These are phyloP conservation scores for Ateles fusciceps DNA, from an alignment of 2,797 vertebrate species.

Conservation along the genomic window DNA sequence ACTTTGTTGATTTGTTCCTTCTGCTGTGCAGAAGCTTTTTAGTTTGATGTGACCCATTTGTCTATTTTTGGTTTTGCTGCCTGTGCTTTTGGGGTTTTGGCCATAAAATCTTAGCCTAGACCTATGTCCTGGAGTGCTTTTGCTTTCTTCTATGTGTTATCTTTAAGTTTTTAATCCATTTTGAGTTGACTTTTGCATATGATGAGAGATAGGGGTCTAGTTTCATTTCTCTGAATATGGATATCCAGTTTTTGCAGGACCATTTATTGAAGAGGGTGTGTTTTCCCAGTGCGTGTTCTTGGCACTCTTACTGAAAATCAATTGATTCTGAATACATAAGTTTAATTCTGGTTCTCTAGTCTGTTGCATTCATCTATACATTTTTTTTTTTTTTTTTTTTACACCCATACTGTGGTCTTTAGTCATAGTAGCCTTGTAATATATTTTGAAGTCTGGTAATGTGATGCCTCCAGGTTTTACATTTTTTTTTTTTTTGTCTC, in stretches of 20 bases:
- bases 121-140: background rate
- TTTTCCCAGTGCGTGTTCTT: background rate
- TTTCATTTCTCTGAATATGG: background rate
- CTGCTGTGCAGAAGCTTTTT: background rate
- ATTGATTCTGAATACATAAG: too few species aligned
- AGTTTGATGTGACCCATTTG: background rate
- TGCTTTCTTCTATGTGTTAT: background rate
- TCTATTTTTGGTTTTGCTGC: background rate
- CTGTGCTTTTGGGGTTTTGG: background rate
- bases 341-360: too few species aligned
- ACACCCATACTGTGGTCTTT: background rate
- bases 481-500: background rate
- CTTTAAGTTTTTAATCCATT: background rate
- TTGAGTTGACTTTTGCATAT: background rate
- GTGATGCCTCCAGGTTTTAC: background rate
- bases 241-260: background rate
- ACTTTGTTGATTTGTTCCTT: background rate
- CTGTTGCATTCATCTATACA: background rate
- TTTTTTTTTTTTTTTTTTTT: background rate
- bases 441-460: background rate
- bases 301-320: background rate
- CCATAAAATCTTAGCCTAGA: background rate
- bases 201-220: background rate
- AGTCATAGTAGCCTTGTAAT: background rate
- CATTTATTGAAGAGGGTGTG: background rate